Conservation (phyloP, 1,140 invertebrate species). For the Pemphigus obesinymphae region DNA sequence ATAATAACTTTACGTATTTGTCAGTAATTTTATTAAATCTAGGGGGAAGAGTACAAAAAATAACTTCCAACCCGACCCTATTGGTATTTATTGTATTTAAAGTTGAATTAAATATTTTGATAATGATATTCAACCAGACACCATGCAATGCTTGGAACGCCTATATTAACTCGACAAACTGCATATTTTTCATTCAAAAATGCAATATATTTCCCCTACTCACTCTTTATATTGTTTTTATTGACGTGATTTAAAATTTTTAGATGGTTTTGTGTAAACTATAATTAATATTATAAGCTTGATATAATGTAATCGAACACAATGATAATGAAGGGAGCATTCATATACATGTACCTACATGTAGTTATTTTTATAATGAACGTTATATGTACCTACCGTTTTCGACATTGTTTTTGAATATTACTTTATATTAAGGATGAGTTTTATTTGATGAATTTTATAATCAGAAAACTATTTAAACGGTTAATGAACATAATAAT, state of each 20-base stretch:
- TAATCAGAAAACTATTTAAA: no score
- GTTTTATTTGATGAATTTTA: no score
- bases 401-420: background rate
- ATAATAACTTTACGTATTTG: no score
- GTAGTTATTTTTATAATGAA: background rate
- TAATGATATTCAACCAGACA: background rate
- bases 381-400: background rate
- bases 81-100: background rate
- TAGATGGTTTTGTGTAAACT: background rate
- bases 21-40: background rate
- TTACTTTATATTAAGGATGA: no score
- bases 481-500: no score
- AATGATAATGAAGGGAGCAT: background rate
- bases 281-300: background rate
- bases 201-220: background rate
- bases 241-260: slow-evolving; percentile 5
- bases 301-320: background rate
- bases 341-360: background rate
- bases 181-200: background rate
- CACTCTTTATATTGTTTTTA: background rate
- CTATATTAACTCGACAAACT: background rate
- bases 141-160: background rate
- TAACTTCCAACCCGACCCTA: background rate
- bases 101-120: background rate
- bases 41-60: background rate